Base-by-base conservation (phyloP, 2,113 vertebrate genomes). In the Atherinomorus stipes region DNA sequence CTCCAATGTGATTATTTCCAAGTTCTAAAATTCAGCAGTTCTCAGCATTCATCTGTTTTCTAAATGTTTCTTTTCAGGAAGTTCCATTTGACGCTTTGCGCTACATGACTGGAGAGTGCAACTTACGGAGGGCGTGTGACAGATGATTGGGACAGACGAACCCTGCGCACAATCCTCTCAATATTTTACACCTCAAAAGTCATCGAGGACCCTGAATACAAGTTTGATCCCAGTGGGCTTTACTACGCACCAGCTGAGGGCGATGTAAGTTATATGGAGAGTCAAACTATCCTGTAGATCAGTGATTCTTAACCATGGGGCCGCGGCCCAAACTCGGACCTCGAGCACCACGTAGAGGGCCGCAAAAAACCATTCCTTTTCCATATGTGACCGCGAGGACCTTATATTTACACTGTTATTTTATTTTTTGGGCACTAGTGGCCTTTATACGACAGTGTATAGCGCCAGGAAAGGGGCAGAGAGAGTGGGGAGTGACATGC, bases 91-190 rank as follows among this genome's bases (percentile, higher is more conserved):
- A 94, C 3, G 96, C 96, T 2, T 61, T 97, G 22, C 83, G 91
- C 19, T 97, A 96, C 63, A 95, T 94, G 95, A 95, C 95, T 0
- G 95, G 95, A 0, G 96, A 98, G 74, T 96, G 96, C 60, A 98
- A 93, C 75, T n/a, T 96, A 96, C 0, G 94, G 96, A 4, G 96
- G 96, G 65, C 88, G 95, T 4, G 95, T 97, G 77, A 96, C 95
- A 0, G 96, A 97, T 0, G 94, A 95, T 88, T 97, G 96, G 96
- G 95, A 96, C 70, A 91, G 94, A 22, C 92, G 95, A 40, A 96
- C 95, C 0, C 92, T 97, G 47, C 93, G 78, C 11, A 95, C 90
- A 1, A 91, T 96, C 74, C 93, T 98, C 0, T 95, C 94, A 28
- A 94, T 94, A 64, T 96, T 95, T 80, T 96, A 95, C 86, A 93